Percentiles rank a stretch among this genome's conserved stretches.
Evolutionary conservation across 2,797 vertebrate species (phyloP).

Genomic region (Gallinago nigripennis): DNA sequence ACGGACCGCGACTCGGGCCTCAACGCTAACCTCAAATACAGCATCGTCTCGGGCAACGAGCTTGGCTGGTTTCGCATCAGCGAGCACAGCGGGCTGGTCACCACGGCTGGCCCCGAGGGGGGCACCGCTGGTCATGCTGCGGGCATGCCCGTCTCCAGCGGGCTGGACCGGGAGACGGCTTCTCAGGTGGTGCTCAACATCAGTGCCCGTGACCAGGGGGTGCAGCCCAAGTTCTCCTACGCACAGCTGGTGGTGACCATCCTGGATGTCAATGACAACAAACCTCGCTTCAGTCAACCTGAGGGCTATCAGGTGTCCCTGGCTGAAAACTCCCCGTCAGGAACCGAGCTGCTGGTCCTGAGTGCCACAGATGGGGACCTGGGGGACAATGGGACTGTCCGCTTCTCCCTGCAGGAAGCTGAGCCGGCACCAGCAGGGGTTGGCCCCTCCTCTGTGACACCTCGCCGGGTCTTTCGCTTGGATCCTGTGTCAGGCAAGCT

Average conservation of each 20-base stretch:
- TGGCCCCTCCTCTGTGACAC: neutral
- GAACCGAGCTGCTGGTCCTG: conserved; percentile 86
- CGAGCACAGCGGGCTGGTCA: conserved; percentile 95
- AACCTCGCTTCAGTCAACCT: conserved; percentile 86
- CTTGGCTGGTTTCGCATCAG: conserved; percentile 96
- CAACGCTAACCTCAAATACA: conserved; percentile 96
- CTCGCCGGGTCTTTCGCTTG: conserved; percentile 86
- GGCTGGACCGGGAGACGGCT: conserved; percentile 89
- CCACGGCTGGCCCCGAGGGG: conserved; percentile 72
- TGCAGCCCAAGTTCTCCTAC: conserved; percentile 94
- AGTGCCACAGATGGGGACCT: conserved; percentile 90
- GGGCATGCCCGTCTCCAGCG: conserved; percentile 55
- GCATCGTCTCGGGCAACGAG: conserved; percentile 93
- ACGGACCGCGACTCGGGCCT: conserved; percentile 96
- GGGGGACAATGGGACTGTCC: conserved; percentile 92
- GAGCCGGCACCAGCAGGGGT: neutral
- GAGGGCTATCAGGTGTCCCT: conserved; percentile 83
- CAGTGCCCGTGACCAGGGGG: conserved; percentile 95
- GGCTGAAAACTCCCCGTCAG: conserved; percentile 86
- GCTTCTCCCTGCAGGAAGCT: conserved; percentile 87
- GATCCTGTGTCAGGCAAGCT: conserved; percentile 86
- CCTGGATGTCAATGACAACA: conserved; percentile 93
- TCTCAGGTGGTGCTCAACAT: conserved; percentile 92
- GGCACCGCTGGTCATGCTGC: neutral
- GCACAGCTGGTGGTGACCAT: conserved; percentile 91